phyloP scores from a whole-genome alignment of 2,888 invertebrate genomes.

The Watsonalla cultraria region DNA sequence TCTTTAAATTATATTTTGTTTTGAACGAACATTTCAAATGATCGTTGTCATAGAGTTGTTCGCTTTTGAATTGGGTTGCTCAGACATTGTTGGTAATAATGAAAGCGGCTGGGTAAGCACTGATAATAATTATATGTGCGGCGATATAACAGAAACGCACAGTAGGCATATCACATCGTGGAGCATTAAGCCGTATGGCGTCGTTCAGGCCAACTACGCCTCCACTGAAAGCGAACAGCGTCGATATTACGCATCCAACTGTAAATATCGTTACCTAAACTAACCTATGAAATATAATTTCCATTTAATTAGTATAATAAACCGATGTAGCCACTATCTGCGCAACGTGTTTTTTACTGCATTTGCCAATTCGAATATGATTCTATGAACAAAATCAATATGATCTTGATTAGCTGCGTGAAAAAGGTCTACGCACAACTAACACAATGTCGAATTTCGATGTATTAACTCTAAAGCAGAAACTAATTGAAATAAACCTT shows the following conservation, averaged over 20 bases:
- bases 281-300: too few relatives aligned
- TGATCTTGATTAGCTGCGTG: conserved; percentile 8
- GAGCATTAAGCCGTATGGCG: conserved; percentile 24
- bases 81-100: conserved; percentile 27
- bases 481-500: too few relatives aligned
- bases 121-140: conserved; percentile 34
- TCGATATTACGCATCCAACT: conserved; percentile 10
- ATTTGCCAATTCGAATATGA: too few relatives aligned
- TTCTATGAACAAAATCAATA: too few relatives aligned
- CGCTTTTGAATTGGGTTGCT: conserved; percentile 20
- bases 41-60: conserved; percentile 16
- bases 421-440: conserved; percentile 28
- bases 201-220: conserved; percentile 12
- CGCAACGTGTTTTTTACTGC: too few relatives aligned
- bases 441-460: too few relatives aligned
- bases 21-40: conserved; percentile 14
- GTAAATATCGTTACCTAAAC: conserved; percentile 1
- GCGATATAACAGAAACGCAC: conserved; percentile 26
- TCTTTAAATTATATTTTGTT: conserved; percentile 7
- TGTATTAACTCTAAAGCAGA: too few relatives aligned
- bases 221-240: conserved; percentile 20
- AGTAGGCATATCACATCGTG: conserved; percentile 26
- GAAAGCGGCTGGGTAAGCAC: conserved; percentile 34
- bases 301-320: background rate
- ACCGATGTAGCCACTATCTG: conserved; percentile 15